Evolutionary conservation across 2,113 vertebrate species (phyloP).

Genomic region (Saccopteryx bilineata): DNA sequence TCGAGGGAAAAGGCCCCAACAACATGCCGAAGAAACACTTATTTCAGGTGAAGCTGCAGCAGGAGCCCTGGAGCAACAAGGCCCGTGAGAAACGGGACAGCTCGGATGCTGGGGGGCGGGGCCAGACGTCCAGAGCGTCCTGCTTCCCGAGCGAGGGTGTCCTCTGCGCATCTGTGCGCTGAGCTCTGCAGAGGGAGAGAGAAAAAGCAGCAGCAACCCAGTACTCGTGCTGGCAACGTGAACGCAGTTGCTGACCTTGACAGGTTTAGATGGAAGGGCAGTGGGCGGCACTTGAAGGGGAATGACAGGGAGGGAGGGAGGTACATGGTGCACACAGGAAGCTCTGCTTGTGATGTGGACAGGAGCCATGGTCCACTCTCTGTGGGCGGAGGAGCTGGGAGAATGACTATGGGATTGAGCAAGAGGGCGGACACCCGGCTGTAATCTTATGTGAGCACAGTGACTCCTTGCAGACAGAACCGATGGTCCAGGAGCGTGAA

Average conservation of each 20-base stretch:
- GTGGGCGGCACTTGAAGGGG: background rate
- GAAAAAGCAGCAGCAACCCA: background rate
- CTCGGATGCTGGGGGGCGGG: too few relatives aligned
- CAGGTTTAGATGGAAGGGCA: background rate
- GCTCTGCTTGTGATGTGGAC: background rate
- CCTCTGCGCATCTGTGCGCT: too few relatives aligned
- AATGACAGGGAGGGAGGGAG: too few relatives aligned
- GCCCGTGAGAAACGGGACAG: background rate
- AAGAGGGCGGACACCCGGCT: background rate
- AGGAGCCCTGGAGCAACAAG: background rate
- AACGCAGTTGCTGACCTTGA: background rate
- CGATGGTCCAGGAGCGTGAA: background rate
- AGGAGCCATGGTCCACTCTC: background rate
- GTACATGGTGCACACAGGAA: rapidly evolving
- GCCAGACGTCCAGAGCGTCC: too few relatives aligned
- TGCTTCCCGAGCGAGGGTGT: too few relatives aligned
- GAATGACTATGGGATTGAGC: background rate
- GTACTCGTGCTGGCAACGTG: background rate
- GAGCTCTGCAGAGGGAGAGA: background rate
- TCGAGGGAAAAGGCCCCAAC: background rate
- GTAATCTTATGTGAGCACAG: background rate
- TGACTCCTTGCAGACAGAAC: background rate
- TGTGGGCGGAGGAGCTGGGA: background rate
- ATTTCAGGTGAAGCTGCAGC: background rate
- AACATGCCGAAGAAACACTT: background rate